Evolutionary conservation across 2,113 vertebrate species (phyloP), one percentile per base, ranked within the genome.

Genomic region (Nannobrachium achirus): DNA sequence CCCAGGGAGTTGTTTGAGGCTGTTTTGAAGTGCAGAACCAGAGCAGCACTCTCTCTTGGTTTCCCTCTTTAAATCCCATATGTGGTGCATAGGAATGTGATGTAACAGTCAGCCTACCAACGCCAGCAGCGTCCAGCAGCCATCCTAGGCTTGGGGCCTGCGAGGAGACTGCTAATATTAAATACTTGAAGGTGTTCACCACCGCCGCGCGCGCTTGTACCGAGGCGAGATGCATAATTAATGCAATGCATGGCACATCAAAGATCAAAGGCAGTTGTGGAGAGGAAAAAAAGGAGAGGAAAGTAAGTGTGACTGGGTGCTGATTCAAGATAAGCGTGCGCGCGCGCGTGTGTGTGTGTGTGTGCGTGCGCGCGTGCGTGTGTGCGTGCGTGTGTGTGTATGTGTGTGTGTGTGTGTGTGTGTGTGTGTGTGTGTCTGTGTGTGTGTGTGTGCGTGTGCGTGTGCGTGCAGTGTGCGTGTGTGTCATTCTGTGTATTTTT

Each of bases 161-260:
- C 13, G 65, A 83, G 81, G 78, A 87, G 68, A 79, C 55, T 38
- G 63, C 75, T 80, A 66, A 60, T 63, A 33, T 79, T 69, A 77
- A 82, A 79, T 67, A 78, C 84, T 88, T 52, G 72, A 88, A 90
- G 86, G 88, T 89, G 84, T 84, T 87, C 61, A 2, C 72, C 25
- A 33, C 3, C 25, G n/a, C n/a, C n/a, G n/a, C n/a, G n/a, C 56
- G 70, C 71, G 20, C 79, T 89, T 83, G 78, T 56, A 50, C 78
- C 69, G 68, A 88, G 83, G 82, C 79, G 8, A 69, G 73, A 91
- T 91, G 59, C 84, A 92, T 92, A 89, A 92, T 93, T 91, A 92
- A 92, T 91, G 88, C 66, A 64, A 79, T 74, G 82, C 84, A 77
- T 78, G 87, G 88, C 81, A 78, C 85, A 88, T 87, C 78, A 73